Evolutionary conservation across 2,797 vertebrate species (phyloP).

Genomic region (Orestias chungarensis): DNA sequence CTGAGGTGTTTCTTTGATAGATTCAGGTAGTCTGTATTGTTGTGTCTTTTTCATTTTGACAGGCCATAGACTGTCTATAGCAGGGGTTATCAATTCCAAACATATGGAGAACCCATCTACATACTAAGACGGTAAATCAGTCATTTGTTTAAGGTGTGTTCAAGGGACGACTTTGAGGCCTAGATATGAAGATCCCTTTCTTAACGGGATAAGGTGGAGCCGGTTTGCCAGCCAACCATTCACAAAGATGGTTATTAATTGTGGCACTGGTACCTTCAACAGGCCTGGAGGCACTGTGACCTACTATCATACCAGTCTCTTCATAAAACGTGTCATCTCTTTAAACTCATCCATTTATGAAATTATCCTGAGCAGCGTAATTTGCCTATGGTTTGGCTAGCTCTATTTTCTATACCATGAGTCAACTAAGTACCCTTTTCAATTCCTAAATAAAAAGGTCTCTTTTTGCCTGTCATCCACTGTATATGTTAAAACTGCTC

Average conservation of each 20-base stretch:
- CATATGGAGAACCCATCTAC: too few relatives aligned
- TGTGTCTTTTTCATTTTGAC: too few relatives aligned
- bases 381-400: background rate
- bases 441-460: background rate
- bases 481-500: background rate
- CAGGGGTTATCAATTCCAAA: too few relatives aligned
- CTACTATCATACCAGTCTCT: background rate
- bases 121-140: too few relatives aligned
- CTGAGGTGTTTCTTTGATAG: too few relatives aligned
- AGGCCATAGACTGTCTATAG: too few relatives aligned
- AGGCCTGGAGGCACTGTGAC: background rate
- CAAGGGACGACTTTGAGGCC: too few relatives aligned
- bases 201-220: too few relatives aligned
- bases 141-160: too few relatives aligned
- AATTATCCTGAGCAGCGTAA: background rate
- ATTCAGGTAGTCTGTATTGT: too few relatives aligned
- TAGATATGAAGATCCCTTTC: too few relatives aligned
- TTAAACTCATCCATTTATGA: too few relatives aligned
- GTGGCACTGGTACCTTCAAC: background rate
- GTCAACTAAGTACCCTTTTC: background rate
- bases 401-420: background rate
- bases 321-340: background rate
- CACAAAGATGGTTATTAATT: background rate
- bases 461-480: background rate
- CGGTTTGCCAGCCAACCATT: background rate